Evolutionary conservation across 2,888 invertebrate species (phyloP).

Genomic region (Perithous albicinctus): DNA sequence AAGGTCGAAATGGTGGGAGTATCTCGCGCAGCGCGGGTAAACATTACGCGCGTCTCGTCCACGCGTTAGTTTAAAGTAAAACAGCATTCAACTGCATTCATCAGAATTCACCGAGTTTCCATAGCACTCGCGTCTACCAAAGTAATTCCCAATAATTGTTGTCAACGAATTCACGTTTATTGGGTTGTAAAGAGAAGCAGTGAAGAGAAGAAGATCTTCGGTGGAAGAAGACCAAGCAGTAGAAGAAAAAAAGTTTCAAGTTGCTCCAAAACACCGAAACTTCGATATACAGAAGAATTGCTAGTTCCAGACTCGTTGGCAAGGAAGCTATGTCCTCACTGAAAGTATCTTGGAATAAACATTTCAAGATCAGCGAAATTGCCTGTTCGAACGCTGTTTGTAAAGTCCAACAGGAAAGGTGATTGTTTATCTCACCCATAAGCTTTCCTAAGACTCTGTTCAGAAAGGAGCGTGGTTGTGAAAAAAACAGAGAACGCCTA

Average conservation of each 20-base stretch:
- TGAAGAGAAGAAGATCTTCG: neutral
- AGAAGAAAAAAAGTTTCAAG: neutral
- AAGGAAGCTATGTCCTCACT: conserved; percentile 49
- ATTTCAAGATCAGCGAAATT: conserved; percentile 20
- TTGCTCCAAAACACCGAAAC: neutral
- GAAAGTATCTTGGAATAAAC: conserved; percentile 23
- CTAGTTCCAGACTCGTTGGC: neutral
- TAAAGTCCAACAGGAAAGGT: conserved; percentile 45
- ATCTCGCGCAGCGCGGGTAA: conserved; percentile 71
- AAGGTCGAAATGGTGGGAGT: conserved; percentile 58
- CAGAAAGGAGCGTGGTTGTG: neutral
- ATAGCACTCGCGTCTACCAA: neutral
- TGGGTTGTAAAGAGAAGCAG: neutral
- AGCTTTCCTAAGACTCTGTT: neutral
- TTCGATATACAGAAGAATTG: neutral
- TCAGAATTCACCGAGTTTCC: conserved; percentile 20
- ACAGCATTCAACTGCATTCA: conserved; percentile 59
- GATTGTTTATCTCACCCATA: conserved; percentile 12
- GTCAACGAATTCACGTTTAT: neutral
- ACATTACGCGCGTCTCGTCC: conserved; percentile 75
- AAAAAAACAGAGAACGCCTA: neutral
- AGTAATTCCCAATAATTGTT: neutral
- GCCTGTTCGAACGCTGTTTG: neutral
- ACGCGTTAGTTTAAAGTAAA: conserved; percentile 76
- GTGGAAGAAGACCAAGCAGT: neutral